Evolutionary conservation across 1,140 invertebrate genomes (phyloP).

Genomic region (Drosophila asahinai): DNA sequence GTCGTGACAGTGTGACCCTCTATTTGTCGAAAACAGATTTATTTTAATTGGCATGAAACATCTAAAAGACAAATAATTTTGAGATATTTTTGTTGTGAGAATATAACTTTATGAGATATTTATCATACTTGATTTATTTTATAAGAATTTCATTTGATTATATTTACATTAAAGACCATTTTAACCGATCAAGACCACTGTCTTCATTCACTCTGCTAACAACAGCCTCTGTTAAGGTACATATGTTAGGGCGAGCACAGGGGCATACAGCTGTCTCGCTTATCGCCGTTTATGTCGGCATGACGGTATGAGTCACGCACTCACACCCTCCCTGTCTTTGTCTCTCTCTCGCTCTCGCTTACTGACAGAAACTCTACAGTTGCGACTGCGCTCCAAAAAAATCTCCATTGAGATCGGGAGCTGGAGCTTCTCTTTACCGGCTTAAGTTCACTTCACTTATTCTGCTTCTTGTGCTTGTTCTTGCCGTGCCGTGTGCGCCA

Average conservation of each 20-base stretch:
- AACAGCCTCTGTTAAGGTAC: constrained; percentile 7
- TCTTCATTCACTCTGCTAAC: neutral
- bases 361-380: constrained; percentile 7
- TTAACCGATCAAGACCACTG: neutral
- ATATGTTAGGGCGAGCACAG: neutral
- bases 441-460: constrained; percentile 22
- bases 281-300: constrained; percentile 35
- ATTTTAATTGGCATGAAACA: neutral
- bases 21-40: neutral
- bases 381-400: constrained; percentile 45
- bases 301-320: constrained; percentile 32
- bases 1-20: neutral
- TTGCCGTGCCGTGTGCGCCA: neutral
- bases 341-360: neutral
- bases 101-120: too few relatives aligned
- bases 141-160: too few relatives aligned
- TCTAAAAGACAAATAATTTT: too few relatives aligned
- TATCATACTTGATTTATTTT: too few relatives aligned
- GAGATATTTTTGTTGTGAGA: too few relatives aligned
- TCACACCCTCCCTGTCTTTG: constrained; percentile 1
- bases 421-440: constrained; percentile 30
- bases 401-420: constrained; percentile 32
- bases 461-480: constrained; percentile 6
- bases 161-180: neutral
- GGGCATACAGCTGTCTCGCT: constrained; percentile 39